These are phyloP conservation scores for Pangasius djambal DNA, from an alignment of 2,797 vertebrate genomes.

Conservation along the genomic window DNA sequence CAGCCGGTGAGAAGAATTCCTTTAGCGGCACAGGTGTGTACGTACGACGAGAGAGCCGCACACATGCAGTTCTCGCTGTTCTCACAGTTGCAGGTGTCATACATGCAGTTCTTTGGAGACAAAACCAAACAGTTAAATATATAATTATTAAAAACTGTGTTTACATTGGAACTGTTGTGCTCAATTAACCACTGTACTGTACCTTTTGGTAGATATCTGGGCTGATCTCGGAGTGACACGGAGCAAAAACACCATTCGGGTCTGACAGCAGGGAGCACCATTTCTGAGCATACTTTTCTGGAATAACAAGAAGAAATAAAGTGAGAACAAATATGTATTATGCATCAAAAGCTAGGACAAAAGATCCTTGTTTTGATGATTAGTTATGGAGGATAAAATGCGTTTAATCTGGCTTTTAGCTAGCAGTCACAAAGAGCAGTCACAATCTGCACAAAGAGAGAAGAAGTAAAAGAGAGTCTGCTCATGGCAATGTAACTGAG, in stretches of 20 bases:
- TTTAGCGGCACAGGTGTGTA: slow-evolving; percentile 67
- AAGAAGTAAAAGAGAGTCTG: background rate
- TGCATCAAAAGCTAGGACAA: background rate
- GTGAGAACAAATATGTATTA: background rate
- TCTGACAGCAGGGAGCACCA: slow-evolving; percentile 84
- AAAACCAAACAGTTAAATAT: slow-evolving; percentile 13
- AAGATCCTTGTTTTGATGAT: background rate
- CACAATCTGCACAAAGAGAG: background rate
- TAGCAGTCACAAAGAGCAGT: background rate
- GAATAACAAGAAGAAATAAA: slow-evolving; percentile 20
- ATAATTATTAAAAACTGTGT: background rate
- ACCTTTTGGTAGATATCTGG: slow-evolving; percentile 79
- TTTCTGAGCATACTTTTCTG: slow-evolving; percentile 85
- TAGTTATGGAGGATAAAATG: too few relatives aligned
- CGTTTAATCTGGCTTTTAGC: background rate
- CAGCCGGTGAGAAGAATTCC: slow-evolving; percentile 68
- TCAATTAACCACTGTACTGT: background rate
- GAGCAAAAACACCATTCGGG: slow-evolving; percentile 73
- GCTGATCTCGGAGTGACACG: slow-evolving; percentile 80
- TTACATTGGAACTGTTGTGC: background rate
- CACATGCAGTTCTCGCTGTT: slow-evolving; percentile 78
- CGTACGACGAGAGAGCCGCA: slow-evolving; percentile 73
- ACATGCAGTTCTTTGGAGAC: slow-evolving; percentile 72
- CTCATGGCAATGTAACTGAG: background rate
- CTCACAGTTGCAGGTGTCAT: slow-evolving; percentile 77